Conservation (phyloP, 2,113 vertebrate genomes). For the Forbesichthys agassizii region DNA sequence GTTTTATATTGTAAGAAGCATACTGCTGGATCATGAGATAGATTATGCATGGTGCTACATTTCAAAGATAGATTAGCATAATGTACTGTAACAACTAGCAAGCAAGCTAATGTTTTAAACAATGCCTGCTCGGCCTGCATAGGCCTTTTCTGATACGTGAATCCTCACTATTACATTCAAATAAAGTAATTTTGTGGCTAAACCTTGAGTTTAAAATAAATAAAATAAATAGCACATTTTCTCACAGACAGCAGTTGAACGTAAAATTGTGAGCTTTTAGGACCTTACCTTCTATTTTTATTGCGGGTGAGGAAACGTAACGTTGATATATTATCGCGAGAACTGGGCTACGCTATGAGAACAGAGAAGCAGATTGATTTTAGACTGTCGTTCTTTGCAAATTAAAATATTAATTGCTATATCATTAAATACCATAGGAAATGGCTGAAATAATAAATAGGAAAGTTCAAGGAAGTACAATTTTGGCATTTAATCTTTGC, state of each 20-base stretch:
- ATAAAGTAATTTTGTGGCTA: not conserved
- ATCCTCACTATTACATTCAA: not conserved
- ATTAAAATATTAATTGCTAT: too few relatives aligned
- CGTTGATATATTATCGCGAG: slow-evolving; percentile 64
- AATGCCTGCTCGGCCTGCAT: not conserved
- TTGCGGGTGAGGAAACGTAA: not conserved
- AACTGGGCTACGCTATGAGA: slow-evolving; percentile 11
- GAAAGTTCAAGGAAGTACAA: not conserved
- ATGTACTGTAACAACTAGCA: too few relatives aligned
- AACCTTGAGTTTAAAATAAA: not conserved
- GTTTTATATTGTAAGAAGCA: too few relatives aligned
- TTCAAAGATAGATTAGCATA: too few relatives aligned
- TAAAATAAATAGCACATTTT: not conserved
- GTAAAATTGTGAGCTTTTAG: slow-evolving; percentile 70
- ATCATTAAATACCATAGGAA: too few relatives aligned
- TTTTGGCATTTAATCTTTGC: not conserved
- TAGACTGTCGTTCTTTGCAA: not conserved
- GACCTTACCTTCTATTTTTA: slow-evolving; percentile 74
- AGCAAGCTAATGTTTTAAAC: not conserved
- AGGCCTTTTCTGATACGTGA: not conserved
- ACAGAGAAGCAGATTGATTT: not conserved
- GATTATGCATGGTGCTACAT: too few relatives aligned
- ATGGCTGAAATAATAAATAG: too few relatives aligned
- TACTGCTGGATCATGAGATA: too few relatives aligned
- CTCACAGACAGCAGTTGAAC: not conserved